Evolutionary conservation across 1,140 invertebrate genomes (phyloP), one percentile per base, ranked within the genome.

Genomic region (Drosophila sproati): DNA sequence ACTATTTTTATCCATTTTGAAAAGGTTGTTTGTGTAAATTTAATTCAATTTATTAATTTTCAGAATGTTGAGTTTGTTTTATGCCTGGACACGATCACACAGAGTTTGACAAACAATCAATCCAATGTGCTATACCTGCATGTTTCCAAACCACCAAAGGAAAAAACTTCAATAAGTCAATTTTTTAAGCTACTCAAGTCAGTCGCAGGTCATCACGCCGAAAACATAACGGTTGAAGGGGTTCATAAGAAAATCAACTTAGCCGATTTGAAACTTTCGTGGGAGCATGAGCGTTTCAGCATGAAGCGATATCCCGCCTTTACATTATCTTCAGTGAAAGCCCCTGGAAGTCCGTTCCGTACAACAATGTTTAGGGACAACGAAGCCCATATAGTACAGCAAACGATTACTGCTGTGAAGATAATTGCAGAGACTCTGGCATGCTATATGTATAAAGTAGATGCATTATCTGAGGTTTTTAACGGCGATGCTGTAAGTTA

Each of bases 211-310:
- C 77, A 89, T 4, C 87, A 93, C 72, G 35, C 52, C 0, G 80
- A 92, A 7, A 93, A 94, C 20, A 82, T 96, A 0, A 94, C 94
- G 3, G 94, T 98, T 31, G 95, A 97, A 80, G 95, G 97, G 55
- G 94, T 98, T 8, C 98, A 99, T 87, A 99, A 99, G 93, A 99
- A 99, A 94, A 99, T 99, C 75, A 99, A 99, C 94, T 93, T 99
- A n/a, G 98, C 97, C 1, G 98, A 99, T 57, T 97, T 98, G 63
- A 94, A 96, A 61, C 92, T 99, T 35, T 96, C 97, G 0, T 99
- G 98, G 98, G 98, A 99, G 92, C 99, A 99, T 91, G 98, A 99
- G 93, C 94, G 98, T 82, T 99, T 97, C 92, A 98, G 97, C 91
- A 98, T 99, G 79, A 95, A 97, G 69, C 94, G 98, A 72, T 94